Evolutionary conservation across 2,797 vertebrate species (phyloP).

Genomic region (Megaceryle alcyon): DNA sequence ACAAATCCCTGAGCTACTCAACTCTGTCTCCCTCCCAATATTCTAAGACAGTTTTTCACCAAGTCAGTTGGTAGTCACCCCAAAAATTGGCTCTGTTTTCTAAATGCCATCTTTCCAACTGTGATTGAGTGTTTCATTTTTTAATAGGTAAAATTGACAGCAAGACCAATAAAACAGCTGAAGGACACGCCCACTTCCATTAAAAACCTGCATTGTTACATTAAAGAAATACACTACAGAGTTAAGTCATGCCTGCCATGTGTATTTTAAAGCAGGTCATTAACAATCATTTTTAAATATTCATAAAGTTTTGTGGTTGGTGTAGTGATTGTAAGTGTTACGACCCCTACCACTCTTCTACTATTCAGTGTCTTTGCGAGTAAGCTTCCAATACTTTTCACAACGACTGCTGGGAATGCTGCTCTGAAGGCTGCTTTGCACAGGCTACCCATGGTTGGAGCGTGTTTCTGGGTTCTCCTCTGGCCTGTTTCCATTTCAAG

Average conservation of each 20-base stretch:
- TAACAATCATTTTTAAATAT: neutral
- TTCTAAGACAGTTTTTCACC: neutral
- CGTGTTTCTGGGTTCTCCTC: neutral
- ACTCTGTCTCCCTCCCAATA: neutral
- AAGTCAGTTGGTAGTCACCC: neutral
- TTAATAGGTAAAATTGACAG: neutral
- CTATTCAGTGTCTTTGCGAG: neutral
- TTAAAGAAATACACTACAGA: neutral
- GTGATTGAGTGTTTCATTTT: neutral
- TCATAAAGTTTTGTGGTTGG: neutral
- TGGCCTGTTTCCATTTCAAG: neutral
- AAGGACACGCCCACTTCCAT: neutral
- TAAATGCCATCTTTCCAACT: neutral
- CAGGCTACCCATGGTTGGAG: neutral
- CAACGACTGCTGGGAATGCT: neutral
- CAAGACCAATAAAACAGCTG: neutral
- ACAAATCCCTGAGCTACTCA: neutral
- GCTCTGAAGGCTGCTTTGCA: neutral
- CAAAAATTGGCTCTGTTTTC: neutral
- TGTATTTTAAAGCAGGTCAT: neutral
- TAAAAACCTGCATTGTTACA: neutral
- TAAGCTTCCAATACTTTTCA: neutral
- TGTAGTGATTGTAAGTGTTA: neutral
- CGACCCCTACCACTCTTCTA: neutral
- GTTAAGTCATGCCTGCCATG: neutral